Conservation (phyloP, 2,888 invertebrate species). For the Bellardia pandia region DNA sequence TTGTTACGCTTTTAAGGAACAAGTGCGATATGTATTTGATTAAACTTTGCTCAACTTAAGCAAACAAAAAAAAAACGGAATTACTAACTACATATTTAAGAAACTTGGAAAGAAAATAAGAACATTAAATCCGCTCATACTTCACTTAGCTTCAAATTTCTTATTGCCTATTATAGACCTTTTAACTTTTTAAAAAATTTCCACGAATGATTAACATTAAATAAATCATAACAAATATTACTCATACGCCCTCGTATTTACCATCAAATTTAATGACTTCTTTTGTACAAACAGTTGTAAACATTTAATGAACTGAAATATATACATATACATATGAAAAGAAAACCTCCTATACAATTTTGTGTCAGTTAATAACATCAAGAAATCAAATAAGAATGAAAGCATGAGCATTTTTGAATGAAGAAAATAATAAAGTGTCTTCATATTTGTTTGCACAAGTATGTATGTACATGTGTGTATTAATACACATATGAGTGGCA, state of each 20-base stretch:
- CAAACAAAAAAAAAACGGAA: too few species aligned
- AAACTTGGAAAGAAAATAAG: too few species aligned
- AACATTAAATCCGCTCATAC: too few species aligned
- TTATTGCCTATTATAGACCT: too few species aligned
- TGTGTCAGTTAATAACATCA: background rate
- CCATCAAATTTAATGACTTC: slow-evolving; percentile 11
- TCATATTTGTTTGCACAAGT: slow-evolving; percentile 18
- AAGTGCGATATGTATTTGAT: too few species aligned
- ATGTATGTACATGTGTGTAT: background rate
- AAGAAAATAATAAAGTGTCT: slow-evolving; percentile 36
- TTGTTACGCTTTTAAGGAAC: too few species aligned
- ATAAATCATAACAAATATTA: background rate
- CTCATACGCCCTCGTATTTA: slow-evolving; percentile 22
- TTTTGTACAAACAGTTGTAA: slow-evolving; percentile 25
- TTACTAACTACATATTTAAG: too few species aligned
- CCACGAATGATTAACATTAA: slow-evolving; percentile 15
- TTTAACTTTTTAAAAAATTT: background rate
- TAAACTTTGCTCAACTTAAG: too few species aligned
- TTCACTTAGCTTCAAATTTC: too few species aligned
- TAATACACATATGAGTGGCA: slow-evolving; percentile 23
- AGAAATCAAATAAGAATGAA: slow-evolving; percentile 2
- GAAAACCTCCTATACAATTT: background rate
- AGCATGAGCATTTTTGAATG: background rate
- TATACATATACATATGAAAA: background rate
- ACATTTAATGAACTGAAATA: slow-evolving; percentile 14